Percentiles rank a stretch among this genome's conserved stretches.
phyloP scores from a whole-genome alignment of 2,113 vertebrate species.

The Emydura subglobosa region DNA sequence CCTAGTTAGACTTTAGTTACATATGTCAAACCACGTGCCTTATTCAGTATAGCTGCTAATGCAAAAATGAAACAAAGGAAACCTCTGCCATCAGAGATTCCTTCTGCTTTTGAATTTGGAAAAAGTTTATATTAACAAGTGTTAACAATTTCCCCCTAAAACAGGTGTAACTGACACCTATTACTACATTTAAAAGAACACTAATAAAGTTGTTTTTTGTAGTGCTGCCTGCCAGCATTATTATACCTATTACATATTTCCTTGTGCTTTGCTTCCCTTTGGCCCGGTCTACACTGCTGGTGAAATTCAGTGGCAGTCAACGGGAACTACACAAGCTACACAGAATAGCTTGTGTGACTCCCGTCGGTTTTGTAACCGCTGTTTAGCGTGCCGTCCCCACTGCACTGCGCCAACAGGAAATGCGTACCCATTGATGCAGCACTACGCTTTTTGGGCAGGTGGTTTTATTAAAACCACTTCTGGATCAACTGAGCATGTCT shows the following conservation, averaged over 20 bases:
- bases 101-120: not conserved
- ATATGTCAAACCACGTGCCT: not conserved
- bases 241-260: not conserved
- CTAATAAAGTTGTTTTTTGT: not conserved
- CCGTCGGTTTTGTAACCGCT: too few species aligned
- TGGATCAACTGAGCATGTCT: too few species aligned
- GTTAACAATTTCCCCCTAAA: not conserved
- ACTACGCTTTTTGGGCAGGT: too few species aligned
- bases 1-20: accelerated
- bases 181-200: not conserved
- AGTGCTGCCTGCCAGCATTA: not conserved
- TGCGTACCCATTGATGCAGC: too few species aligned
- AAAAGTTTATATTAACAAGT: not conserved
- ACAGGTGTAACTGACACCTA: not conserved
- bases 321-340: too few species aligned
- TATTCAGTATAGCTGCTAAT: not conserved
- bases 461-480: too few species aligned
- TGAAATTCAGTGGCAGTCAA: too few species aligned
- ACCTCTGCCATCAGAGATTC: not conserved
- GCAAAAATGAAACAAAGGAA: not conserved
- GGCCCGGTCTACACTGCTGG: too few species aligned
- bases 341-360: too few species aligned
- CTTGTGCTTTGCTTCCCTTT: not conserved
- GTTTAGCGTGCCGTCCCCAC: too few species aligned
- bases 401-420: too few species aligned